These are phyloP conservation scores for Ophioderma brevispina DNA, from an alignment of 35 echinoderm and acorn worm genomes.

Conservation along the genomic window DNA sequence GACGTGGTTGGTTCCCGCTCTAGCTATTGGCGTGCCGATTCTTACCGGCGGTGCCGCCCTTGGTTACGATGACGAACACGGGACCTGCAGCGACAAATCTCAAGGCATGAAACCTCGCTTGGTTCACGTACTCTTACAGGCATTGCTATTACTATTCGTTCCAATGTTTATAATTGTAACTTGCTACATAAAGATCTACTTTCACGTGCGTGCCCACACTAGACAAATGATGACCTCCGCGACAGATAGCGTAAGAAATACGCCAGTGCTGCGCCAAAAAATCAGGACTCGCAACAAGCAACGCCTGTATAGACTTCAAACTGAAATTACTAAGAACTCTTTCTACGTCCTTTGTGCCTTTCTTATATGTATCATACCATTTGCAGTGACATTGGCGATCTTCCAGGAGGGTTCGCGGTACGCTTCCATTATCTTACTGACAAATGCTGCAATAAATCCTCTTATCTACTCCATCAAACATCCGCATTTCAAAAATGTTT, in stretches of 20 bases:
- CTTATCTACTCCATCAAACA: constrained; percentile 65
- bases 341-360: constrained; percentile 50
- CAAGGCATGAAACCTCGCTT: background rate
- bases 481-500: constrained; percentile 60
- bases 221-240: constrained; percentile 36
- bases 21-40: background rate
- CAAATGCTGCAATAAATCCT: constrained; percentile 60
- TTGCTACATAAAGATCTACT: constrained; percentile 61
- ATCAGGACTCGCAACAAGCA: background rate
- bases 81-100: background rate
- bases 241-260: background rate
- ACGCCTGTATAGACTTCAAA: background rate
- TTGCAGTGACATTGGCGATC: constrained; percentile 1
- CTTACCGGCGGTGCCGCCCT: background rate
- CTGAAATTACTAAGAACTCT: constrained; percentile 57
- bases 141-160: constrained; percentile 42
- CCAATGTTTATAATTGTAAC: constrained; percentile 65
- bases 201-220: constrained; percentile 60
- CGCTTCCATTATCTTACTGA: constrained; percentile 6
- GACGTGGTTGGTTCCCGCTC: constrained; percentile 22
- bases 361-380: constrained; percentile 36
- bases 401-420: constrained; percentile 6
- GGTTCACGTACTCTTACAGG: constrained; percentile 15
- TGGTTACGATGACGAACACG: constrained; percentile 12
- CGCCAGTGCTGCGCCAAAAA: background rate